Percentiles rank a stretch among this genome's conserved stretches.
phyloP scores from a whole-genome alignment of 2,113 vertebrate species.

The Lophochroa leadbeateri region DNA sequence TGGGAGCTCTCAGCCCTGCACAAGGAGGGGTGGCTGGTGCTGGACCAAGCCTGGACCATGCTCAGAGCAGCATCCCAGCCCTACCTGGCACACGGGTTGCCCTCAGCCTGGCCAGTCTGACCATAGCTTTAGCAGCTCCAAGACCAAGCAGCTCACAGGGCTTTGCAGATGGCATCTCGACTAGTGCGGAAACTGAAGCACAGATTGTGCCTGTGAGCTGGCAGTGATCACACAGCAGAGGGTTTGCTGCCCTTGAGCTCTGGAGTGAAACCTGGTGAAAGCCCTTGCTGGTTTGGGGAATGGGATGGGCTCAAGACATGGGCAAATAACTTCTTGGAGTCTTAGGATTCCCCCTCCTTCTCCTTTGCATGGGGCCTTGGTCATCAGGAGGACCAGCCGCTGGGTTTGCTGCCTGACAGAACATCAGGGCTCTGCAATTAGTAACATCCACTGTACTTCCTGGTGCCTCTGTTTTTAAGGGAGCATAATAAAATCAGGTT shows the following conservation, averaged over 20 bases:
- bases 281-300: neutral
- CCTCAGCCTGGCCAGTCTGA: neutral
- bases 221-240: fast-evolving
- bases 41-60: fast-evolving
- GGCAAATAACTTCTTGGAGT: neutral
- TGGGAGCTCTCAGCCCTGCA: neutral
- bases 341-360: neutral
- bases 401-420: neutral
- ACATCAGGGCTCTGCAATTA: neutral
- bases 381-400: neutral
- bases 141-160: neutral
- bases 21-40: fast-evolving
- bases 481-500: too few relatives aligned
- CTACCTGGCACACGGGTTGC: neutral
- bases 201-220: neutral
- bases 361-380: fast-evolving
- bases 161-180: neutral
- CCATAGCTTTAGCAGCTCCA: neutral
- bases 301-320: neutral
- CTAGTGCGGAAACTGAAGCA: neutral
- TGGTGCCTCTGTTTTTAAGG: fast-evolving
- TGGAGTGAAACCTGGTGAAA: neutral
- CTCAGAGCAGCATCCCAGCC: neutral
- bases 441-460: neutral
- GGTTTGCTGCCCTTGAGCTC: neutral